Evolutionary conservation across 2,797 vertebrate genomes (phyloP).

Genomic region (Rhinichthys osculus): DNA sequence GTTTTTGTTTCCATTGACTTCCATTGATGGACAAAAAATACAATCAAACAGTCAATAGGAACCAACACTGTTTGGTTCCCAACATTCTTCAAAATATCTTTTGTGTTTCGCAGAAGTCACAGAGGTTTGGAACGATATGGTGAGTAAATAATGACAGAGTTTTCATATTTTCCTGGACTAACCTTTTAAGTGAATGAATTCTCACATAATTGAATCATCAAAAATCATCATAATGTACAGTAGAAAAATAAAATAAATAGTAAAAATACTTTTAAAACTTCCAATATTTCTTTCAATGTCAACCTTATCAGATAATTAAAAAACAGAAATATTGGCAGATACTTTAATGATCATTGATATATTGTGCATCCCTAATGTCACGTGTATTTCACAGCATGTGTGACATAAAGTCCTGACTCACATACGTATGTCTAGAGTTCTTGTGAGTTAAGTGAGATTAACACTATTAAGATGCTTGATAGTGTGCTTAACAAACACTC

Average conservation of each 20-base stretch:
- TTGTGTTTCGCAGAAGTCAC: background rate
- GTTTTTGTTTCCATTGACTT: background rate
- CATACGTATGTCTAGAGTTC: background rate
- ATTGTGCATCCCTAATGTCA: background rate
- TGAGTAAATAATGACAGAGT: background rate
- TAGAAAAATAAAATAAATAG: background rate
- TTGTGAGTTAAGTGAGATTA: slow-evolving; percentile 12
- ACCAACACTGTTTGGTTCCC: background rate
- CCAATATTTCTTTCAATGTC: background rate
- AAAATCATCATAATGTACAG: background rate
- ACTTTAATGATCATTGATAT: background rate
- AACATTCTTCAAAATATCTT: background rate
- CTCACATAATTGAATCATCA: background rate
- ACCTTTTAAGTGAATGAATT: background rate
- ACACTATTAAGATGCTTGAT: background rate
- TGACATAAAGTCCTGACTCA: background rate
- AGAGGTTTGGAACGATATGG: background rate
- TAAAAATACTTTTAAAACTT: background rate
- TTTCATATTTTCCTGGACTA: background rate
- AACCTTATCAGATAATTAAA: background rate
- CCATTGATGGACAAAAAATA: no score
- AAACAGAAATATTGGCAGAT: background rate
- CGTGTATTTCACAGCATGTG: background rate
- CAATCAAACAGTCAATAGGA: background rate
- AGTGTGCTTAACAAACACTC: slow-evolving; percentile 3